Base-by-base conservation (phyloP, 2,888 invertebrate genomes). In the Dryadula phaetusa region DNA sequence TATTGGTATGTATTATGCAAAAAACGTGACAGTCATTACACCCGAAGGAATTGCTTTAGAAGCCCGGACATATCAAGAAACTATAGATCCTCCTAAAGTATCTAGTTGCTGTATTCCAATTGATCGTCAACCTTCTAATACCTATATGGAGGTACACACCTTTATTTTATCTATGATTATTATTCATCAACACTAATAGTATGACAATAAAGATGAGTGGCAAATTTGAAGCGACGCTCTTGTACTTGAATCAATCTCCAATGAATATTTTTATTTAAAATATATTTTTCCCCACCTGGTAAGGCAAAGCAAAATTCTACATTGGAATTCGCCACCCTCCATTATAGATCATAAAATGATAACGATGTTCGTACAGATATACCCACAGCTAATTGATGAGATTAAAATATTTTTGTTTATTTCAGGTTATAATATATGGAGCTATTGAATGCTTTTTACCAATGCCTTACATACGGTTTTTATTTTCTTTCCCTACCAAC, bases 401-500 rank as follows among this genome's bases (percentile, higher is more conserved):
- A 40, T 40, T 20, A 6, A 56, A 37, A 20, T 14, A 22, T 14
- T 25, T 22, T 25, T 44, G 18, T 58, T 54, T 25, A 18, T 76
- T 76, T 64, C 73, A 81, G 80, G 77, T 80, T 3, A 96, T 97
- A 49, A 75, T 95, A 14, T 86, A 90, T 66, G 97, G 97, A 10
- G 97, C 97, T 0, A 83, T 87, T 69, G 96, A 97, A 80, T 94
- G 95, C 69, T 85, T 92, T 8, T 85, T 98, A 52, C 97, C 58
- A 7, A 65, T 65, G 58, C 25, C 94, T 8, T 98, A 98, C 79
- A 89, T 97, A 4, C 79, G 93, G 46, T 93, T 90, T 75, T 85
- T 98, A 62, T 88, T 94, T 76, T 83, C 82, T 18, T 94, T 98
- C 67, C 94, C 94, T n/a, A 94, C 96, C 79, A 98, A 98, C 86